Conservation (phyloP, 2,113 vertebrate species). For the Alaudala cheleensis region DNA sequence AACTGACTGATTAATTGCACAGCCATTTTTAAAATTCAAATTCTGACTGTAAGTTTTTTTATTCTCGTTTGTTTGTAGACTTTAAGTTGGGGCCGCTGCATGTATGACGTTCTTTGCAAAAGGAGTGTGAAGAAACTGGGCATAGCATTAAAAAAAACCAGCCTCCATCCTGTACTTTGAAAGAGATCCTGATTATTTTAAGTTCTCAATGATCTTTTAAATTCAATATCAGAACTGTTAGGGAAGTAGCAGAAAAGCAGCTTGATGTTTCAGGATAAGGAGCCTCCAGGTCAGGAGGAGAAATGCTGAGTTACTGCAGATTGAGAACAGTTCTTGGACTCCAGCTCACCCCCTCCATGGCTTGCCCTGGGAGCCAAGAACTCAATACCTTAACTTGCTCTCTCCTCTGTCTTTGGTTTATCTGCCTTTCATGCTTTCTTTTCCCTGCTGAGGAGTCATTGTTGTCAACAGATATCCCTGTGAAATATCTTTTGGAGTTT, state of each 20-base stretch:
- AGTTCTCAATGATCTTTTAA: neutral
- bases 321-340: neutral
- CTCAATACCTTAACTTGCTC: neutral
- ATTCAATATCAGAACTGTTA: neutral
- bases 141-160: neutral
- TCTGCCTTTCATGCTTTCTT: neutral
- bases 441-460: neutral
- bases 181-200: neutral
- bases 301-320: fast-evolving
- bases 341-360: neutral
- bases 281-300: neutral
- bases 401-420: neutral
- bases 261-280: neutral
- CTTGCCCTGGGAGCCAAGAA: neutral
- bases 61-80: neutral
- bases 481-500: neutral
- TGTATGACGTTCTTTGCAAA: neutral
- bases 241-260: neutral
- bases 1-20: neutral
- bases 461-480: fast-evolving
- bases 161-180: neutral
- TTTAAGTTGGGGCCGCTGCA: fast-evolving
- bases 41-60: neutral
- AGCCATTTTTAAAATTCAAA: neutral
- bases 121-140: neutral